Evolutionary conservation across 64 coral and sea anemone genomes (phyloP).

Genomic region (Trachythela sp.): DNA sequence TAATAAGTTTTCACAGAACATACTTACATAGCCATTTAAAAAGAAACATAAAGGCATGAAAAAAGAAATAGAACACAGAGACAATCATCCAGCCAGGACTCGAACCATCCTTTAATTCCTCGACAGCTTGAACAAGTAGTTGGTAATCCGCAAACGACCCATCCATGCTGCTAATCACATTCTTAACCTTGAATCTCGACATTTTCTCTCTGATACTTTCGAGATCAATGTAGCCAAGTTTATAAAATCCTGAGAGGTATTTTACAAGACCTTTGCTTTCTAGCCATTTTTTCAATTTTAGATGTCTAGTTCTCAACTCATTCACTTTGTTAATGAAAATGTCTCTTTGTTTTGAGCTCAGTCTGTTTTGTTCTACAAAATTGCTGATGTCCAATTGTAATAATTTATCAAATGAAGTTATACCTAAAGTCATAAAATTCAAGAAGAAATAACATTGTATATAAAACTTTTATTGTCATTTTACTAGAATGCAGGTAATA

Average conservation of each 20-base stretch:
- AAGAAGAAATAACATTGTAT: too few species aligned
- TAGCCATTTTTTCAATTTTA: background rate
- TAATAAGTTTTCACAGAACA: too few species aligned
- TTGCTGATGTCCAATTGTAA: background rate
- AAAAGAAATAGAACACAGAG: background rate
- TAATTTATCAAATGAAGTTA: background rate
- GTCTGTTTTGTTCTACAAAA: background rate
- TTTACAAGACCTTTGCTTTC: background rate
- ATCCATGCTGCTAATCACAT: background rate
- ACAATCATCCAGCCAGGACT: background rate
- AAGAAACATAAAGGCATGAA: background rate
- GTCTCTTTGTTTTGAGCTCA: background rate
- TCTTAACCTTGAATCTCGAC: background rate
- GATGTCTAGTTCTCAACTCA: background rate
- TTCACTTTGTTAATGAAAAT: background rate
- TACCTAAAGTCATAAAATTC: background rate
- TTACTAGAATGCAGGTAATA: too few species aligned
- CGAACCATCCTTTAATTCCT: background rate
- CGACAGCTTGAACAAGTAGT: background rate
- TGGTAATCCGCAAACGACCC: background rate
- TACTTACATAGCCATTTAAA: conserved; percentile 22
- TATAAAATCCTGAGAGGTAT: background rate
- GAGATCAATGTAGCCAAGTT: background rate
- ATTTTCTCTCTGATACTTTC: background rate
- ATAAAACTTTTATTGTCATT: background rate